Conservation (phyloP, 1,140 invertebrate species). For the Achroia grisella region DNA sequence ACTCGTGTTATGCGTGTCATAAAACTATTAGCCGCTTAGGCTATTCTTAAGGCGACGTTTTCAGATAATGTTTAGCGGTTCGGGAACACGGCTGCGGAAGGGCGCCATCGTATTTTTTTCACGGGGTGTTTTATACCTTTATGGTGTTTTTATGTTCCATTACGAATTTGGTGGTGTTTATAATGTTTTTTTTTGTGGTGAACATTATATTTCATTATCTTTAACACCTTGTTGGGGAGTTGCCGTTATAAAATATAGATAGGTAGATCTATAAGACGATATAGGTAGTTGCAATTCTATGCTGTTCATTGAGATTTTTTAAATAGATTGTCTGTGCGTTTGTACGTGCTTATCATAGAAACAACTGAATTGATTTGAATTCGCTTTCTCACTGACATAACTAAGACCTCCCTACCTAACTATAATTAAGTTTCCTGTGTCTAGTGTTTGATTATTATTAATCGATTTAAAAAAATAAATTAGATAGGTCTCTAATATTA, state of each 20-base stretch:
- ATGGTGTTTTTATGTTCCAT: slow-evolving; percentile 56
- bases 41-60: slow-evolving; percentile 62
- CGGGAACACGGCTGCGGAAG: slow-evolving; percentile 41
- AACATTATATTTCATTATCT: slow-evolving; percentile 63
- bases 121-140: slow-evolving; percentile 37
- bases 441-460: too few relatives aligned
- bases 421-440: too few relatives aligned
- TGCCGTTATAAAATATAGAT: not conserved
- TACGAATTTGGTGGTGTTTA: slow-evolving; percentile 54
- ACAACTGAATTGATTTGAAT: too few relatives aligned
- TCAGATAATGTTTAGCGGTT: slow-evolving; percentile 46
- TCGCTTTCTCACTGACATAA: too few relatives aligned
- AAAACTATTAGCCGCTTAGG: slow-evolving; percentile 71
- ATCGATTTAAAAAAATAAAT: too few relatives aligned
- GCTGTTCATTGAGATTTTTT: too few relatives aligned
- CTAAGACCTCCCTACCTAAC: too few relatives aligned
- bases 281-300: too few relatives aligned
- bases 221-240: slow-evolving; percentile 55
- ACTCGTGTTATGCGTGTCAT: slow-evolving; percentile 63
- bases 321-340: too few relatives aligned
- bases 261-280: too few relatives aligned
- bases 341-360: too few relatives aligned
- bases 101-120: slow-evolving; percentile 51
- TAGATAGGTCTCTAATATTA: too few relatives aligned
- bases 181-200: slow-evolving; percentile 41